Evolutionary conservation across 2,888 invertebrate species (phyloP), one percentile per base, ranked within the genome.

Genomic region (Carpatolechia fugitivella): DNA sequence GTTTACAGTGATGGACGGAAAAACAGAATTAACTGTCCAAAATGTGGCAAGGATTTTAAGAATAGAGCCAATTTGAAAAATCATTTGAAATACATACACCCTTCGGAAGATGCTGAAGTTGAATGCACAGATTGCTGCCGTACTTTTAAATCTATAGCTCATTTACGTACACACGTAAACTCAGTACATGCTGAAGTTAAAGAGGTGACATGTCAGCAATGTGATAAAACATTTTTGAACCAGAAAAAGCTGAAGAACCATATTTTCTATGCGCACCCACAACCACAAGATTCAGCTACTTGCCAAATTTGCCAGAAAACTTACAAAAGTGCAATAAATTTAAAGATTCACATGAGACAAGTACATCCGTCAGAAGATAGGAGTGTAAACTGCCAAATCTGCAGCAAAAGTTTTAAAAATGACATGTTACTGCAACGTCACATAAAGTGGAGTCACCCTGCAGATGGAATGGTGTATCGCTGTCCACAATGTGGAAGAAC

Each of bases 221-320:
- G 78, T 18, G 54, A 61, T 0, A 76, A 76, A 57, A 58, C 59
- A 0, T 78, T 76, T 52, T 13, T 59, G 7, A 75, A 68, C 38
- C 68, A 71, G 44, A 73, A 72, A 52, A 69, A 71, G 16, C 55
- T 78, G 0, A 64, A 64, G 30, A 73, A 76, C 30, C 78, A 78
- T 54, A 64, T 72, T 0, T 76, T 69, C 52, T 74, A 67, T 46
- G 65, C 74, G 0, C 78, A 78, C 18, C 70, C 74, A 0, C 60
- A 70, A 11, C 69, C 68, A 0, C 60, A 66, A 0, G 65, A 70
- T 7, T 65, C 61, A 30, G 69, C 67, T 0, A 58, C 51, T 0
- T 78, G 78, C 18, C 36, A 56, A 0, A 55, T 70, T 0, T 78
- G 78, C 47, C 56, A 60, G 0, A 78, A 78, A 57, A 58, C 54